A percentile compares a stretch with the other conserved stretches of the same genome.
These are phyloP conservation scores for Neomonachus schauinslandi DNA, from an alignment of 2,113 vertebrate genomes.

Conservation along the genomic window DNA sequence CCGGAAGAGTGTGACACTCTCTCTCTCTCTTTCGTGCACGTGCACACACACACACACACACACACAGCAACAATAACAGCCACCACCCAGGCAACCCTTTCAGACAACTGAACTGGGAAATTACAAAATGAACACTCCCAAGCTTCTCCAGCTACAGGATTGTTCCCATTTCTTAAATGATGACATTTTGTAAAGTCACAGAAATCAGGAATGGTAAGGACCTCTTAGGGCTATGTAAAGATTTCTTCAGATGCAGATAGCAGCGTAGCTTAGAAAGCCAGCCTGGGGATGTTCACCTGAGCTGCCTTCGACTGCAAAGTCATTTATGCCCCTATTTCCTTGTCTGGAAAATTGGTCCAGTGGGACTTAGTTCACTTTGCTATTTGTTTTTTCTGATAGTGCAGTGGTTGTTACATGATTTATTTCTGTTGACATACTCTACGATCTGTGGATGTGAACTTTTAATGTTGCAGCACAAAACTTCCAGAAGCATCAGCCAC, in stretches of 20 bases:
- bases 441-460: not conserved
- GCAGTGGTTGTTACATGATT: not conserved
- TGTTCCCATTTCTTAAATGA: conserved; percentile 54
- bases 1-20: not conserved
- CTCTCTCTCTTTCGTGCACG: not conserved
- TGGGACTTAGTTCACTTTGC: not conserved
- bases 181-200: conserved; percentile 65
- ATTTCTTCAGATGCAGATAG: not conserved
- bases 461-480: not conserved
- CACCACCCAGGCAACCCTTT: conserved; percentile 39
- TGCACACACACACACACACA: not conserved
- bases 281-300: not conserved
- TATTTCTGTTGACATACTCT: conserved; percentile 15
- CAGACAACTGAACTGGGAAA: conserved; percentile 71
- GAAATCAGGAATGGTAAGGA: conserved; percentile 36
- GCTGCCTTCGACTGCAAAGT: not conserved
- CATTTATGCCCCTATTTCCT: not conserved
- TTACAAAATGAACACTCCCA: conserved; percentile 65
- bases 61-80: not conserved
- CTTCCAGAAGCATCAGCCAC: not conserved
- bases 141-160: not conserved
- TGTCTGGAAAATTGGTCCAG: not conserved
- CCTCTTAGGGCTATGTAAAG: not conserved
- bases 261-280: not conserved
- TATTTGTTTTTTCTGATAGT: not conserved